Evolutionary conservation across 2,113 vertebrate species (phyloP).

Genomic region (Monarcha castaneiventris): DNA sequence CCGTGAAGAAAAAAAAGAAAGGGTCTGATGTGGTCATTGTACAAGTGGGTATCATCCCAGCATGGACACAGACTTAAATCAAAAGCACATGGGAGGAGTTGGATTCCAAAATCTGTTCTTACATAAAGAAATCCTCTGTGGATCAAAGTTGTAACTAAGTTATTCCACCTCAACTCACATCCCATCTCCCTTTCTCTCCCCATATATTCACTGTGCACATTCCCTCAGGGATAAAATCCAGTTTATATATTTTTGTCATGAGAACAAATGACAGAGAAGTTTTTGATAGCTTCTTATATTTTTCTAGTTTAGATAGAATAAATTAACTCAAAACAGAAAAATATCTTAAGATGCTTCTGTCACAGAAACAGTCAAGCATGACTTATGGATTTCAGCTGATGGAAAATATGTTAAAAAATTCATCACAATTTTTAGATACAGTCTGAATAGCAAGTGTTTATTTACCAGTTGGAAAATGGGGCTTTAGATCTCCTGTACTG

Average conservation of each 20-base stretch:
- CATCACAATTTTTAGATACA: background rate
- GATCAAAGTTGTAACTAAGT: background rate
- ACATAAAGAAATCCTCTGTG: background rate
- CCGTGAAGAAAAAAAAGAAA: background rate
- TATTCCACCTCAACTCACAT: background rate
- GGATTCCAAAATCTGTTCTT: background rate
- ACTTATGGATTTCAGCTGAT: constrained; percentile 30
- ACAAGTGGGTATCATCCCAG: background rate
- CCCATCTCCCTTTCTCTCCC: background rate
- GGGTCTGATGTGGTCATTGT: background rate
- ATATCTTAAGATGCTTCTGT: constrained; percentile 41
- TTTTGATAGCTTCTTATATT: background rate
- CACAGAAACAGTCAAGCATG: constrained; percentile 41
- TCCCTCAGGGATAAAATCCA: background rate
- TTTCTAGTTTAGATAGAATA: constrained; percentile 22
- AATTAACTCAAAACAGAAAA: constrained; percentile 34
- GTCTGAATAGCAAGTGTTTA: constrained; percentile 17
- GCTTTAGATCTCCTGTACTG: background rate
- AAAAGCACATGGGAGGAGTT: fast-evolving
- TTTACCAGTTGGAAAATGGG: background rate
- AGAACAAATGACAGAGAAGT: constrained; percentile 25
- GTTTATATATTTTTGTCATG: background rate
- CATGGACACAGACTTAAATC: background rate
- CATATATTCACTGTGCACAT: background rate
- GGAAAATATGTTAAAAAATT: constrained; percentile 40